Evolutionary conservation across 2,797 vertebrate genomes (phyloP).

Genomic region (Sebastes glaucus): DNA sequence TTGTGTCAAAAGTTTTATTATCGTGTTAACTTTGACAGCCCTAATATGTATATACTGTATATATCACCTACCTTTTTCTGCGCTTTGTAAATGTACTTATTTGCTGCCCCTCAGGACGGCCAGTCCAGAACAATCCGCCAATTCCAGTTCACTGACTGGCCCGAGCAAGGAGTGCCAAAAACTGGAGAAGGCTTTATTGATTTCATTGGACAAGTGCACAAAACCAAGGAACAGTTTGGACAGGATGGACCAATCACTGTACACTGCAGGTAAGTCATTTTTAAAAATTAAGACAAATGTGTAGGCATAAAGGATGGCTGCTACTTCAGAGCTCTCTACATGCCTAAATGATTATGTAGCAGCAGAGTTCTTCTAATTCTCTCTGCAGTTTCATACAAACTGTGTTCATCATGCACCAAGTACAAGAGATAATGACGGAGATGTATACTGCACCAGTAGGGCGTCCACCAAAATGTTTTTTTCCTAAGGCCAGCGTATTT

Average conservation of each 20-base stretch:
- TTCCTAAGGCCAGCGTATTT: no score
- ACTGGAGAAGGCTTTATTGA: conserved; percentile 97
- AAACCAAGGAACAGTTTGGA: conserved; percentile 97
- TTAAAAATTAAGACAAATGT: not conserved
- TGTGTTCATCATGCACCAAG: not conserved
- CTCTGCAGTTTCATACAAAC: not conserved
- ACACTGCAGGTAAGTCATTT: conserved; percentile 90
- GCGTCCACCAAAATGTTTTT: no score
- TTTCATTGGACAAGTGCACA: conserved; percentile 97
- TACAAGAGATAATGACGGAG: not conserved
- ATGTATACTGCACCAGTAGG: not conserved
- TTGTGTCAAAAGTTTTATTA: no score
- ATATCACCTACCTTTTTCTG: not conserved
- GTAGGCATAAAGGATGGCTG: not conserved
- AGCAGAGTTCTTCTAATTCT: not conserved
- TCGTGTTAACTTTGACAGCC: no score
- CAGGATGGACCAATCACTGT: conserved; percentile 96
- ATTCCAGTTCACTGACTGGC: conserved; percentile 98
- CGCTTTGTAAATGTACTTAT: conserved; percentile 6
- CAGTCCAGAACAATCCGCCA: conserved; percentile 97
- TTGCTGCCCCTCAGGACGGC: conserved; percentile 83
- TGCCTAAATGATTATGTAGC: not conserved
- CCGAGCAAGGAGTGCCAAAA: conserved; percentile 97
- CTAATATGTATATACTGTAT: no score
- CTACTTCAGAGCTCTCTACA: not conserved